Percentiles rank a stretch among this genome's conserved stretches.
phyloP scores from a whole-genome alignment of 1,140 invertebrate species.

The Coptotermes formosanus region DNA sequence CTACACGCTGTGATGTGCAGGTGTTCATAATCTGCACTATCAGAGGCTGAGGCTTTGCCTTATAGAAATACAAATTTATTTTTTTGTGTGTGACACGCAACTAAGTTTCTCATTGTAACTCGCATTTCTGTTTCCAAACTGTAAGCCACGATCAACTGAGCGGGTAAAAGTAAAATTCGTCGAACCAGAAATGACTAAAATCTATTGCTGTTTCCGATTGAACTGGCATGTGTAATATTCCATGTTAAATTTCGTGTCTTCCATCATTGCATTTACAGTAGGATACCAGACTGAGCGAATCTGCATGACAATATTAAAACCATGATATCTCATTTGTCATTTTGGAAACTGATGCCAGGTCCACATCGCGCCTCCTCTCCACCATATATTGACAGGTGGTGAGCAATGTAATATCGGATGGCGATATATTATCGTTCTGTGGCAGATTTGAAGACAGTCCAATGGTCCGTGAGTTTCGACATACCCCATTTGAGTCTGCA shows the following conservation, averaged over 20 bases:
- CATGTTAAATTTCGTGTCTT: slow-evolving; percentile 7
- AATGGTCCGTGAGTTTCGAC: neutral
- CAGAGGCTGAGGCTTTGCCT: too few relatives aligned
- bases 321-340: slow-evolving; percentile 4
- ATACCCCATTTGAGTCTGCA: neutral
- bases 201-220: slow-evolving; percentile 6
- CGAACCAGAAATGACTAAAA: neutral
- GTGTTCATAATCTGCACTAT: too few relatives aligned
- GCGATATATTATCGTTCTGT: neutral
- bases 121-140: neutral
- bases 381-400: neutral
- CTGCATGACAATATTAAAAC: neutral
- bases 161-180: neutral
- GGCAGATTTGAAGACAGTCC: neutral
- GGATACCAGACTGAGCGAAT: neutral
- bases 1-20: too few relatives aligned
- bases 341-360: neutral
- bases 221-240: slow-evolving; percentile 5
- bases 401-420: neutral
- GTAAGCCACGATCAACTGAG: neutral
- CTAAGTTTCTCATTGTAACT: too few relatives aligned
- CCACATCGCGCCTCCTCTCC: neutral
- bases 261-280: slow-evolving; percentile 12
- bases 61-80: too few relatives aligned
- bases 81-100: too few relatives aligned